Evolutionary conservation across 2,888 invertebrate genomes (phyloP).

Genomic region (Glaucopsyche alexis): DNA sequence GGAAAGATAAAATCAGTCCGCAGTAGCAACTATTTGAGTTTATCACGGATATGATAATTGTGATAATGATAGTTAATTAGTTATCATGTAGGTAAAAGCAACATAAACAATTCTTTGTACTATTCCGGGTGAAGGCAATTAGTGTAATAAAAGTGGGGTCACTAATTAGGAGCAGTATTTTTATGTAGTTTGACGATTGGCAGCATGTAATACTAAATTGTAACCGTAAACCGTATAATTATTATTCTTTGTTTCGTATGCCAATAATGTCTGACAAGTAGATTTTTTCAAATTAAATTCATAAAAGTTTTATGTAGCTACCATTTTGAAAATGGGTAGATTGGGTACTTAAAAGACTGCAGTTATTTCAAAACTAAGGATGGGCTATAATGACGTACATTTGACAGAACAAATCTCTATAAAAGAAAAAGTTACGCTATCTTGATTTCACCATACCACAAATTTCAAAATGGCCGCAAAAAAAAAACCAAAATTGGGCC

Average conservation of each 20-base stretch:
- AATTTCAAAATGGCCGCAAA: too few relatives aligned
- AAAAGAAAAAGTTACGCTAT: too few relatives aligned
- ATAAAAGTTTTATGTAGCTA: neutral
- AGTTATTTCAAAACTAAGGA: too few relatives aligned
- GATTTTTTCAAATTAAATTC: neutral
- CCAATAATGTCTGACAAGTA: neutral
- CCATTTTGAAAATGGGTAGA: neutral
- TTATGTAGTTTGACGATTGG: slow-evolving; percentile 1
- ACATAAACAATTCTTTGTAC: slow-evolving; percentile 9
- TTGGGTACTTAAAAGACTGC: too few relatives aligned
- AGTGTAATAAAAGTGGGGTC: slow-evolving; percentile 16
- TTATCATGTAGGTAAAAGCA: neutral
- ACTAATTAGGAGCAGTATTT: slow-evolving; percentile 22
- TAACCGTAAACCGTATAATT: too few relatives aligned
- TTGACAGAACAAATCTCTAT: too few relatives aligned
- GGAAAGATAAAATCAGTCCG: slow-evolving; percentile 2
- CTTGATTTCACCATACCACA: too few relatives aligned
- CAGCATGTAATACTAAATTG: neutral
- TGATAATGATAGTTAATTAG: neutral
- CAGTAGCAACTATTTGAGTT: neutral
- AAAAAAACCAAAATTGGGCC: too few relatives aligned
- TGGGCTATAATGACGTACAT: too few relatives aligned
- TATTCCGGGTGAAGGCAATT: slow-evolving; percentile 18
- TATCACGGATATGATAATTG: neutral
- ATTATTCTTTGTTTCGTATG: neutral